Percentiles rank a stretch among this genome's conserved stretches.
phyloP scores from a whole-genome alignment of 2,113 vertebrate species.

The Hippoglossus stenolepis region DNA sequence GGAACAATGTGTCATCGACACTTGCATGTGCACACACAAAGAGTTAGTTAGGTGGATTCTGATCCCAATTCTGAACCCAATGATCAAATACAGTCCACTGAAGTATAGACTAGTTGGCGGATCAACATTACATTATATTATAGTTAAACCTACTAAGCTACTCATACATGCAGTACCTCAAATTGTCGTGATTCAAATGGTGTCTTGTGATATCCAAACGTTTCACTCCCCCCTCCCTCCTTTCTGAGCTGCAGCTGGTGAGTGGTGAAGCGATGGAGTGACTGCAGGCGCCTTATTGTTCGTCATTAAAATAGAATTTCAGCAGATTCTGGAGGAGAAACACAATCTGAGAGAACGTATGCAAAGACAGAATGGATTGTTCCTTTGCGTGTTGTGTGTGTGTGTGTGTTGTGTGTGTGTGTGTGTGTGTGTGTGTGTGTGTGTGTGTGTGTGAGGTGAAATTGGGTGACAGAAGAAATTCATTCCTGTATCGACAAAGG shows the following conservation, averaged over 20 bases:
- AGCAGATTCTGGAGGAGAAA: constrained; percentile 49
- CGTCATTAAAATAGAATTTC: constrained; percentile 66
- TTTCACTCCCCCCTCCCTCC: background rate
- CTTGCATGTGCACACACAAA: no score
- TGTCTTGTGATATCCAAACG: background rate
- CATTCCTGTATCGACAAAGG: constrained; percentile 19
- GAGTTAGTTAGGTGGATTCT: no score
- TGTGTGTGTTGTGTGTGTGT: constrained; percentile 26
- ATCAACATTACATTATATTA: no score
- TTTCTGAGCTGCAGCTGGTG: constrained; percentile 24
- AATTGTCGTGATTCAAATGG: background rate
- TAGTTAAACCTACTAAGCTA: no score
- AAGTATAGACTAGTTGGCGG: no score
- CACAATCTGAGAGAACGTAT: constrained; percentile 50
- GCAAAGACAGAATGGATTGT: constrained; percentile 32
- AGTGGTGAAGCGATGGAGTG: constrained; percentile 36
- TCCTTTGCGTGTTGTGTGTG: no score
- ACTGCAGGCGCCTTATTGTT: constrained; percentile 42
- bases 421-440: constrained; percentile 9
- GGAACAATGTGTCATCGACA: no score
- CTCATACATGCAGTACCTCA: background rate
- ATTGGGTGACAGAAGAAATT: constrained; percentile 16
- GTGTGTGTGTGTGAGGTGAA: constrained; percentile 10
- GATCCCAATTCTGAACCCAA: no score
- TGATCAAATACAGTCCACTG: no score